A percentile compares a stretch with the other conserved stretches of the same genome.
Evolutionary conservation across 2,888 invertebrate species (phyloP).

Genomic region (Tachina grossa): DNA sequence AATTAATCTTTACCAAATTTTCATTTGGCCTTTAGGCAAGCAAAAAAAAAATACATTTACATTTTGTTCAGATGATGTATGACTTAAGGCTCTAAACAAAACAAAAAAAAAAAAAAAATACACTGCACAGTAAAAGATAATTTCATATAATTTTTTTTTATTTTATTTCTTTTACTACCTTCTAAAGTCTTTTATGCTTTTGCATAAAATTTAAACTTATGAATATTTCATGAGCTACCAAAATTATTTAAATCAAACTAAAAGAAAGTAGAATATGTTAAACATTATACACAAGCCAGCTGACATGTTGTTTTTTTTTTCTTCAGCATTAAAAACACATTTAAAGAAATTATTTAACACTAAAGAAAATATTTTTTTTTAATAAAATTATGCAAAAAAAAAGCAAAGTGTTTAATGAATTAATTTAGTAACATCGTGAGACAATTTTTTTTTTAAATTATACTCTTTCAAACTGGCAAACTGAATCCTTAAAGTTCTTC

Average conservation of each 20-base stretch:
- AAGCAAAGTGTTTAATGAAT: neutral
- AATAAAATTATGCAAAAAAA: neutral
- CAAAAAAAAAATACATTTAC: slow-evolving; percentile 10
- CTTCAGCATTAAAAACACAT: neutral
- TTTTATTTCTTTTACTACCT: neutral
- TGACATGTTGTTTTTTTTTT: slow-evolving; percentile 41
- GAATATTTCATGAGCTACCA: slow-evolving; percentile 71
- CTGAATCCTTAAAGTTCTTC: no score
- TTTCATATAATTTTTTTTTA: neutral
- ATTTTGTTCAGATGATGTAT: neutral
- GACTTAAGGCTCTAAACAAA: slow-evolving; percentile 46
- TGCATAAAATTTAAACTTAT: slow-evolving; percentile 66
- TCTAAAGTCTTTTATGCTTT: slow-evolving; percentile 1
- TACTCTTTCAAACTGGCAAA: no score
- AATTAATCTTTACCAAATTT: no score
- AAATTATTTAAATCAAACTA: slow-evolving; percentile 30
- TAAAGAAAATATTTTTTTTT: slow-evolving; percentile 1
- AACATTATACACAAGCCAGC: slow-evolving; percentile 57
- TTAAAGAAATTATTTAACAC: slow-evolving; percentile 3
- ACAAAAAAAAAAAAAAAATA: no score
- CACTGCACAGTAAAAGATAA: neutral
- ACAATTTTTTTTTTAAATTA: no score
- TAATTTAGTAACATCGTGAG: neutral
- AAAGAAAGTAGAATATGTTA: slow-evolving; percentile 58
- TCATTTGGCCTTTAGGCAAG: neutral